Conservation (phyloP, 1,140 invertebrate species). For the Drosophila kohkoa region DNA sequence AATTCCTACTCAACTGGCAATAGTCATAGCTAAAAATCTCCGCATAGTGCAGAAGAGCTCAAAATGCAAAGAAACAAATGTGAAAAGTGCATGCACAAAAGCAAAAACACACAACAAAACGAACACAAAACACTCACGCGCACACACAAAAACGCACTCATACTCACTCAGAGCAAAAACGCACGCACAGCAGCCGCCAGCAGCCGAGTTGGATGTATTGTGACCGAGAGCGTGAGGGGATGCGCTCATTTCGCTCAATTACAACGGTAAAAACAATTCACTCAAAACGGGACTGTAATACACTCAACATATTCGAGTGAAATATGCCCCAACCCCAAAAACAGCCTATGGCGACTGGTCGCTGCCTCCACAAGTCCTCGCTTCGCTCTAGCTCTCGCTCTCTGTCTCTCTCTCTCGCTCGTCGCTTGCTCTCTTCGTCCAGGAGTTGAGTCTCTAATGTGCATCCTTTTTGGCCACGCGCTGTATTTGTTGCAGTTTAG, state of each 20-base stretch:
- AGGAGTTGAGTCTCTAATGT: slow-evolving; percentile 44
- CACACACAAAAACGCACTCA: slow-evolving; percentile 15
- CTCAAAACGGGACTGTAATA: slow-evolving; percentile 38
- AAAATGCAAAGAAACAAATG: slow-evolving; percentile 80
- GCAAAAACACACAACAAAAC: slow-evolving; percentile 48
- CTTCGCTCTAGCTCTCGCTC: slow-evolving; percentile 21
- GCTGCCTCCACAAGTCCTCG: slow-evolving; percentile 47
- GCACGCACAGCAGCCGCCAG: slow-evolving; percentile 41
- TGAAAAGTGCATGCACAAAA: slow-evolving; percentile 70
- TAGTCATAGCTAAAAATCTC: slow-evolving; percentile 79
- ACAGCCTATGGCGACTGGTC: slow-evolving; percentile 37
- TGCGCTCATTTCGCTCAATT: slow-evolving; percentile 37
- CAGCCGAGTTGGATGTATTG: slow-evolving; percentile 10
- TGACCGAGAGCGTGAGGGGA: slow-evolving; percentile 28
- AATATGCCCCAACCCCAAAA: slow-evolving; percentile 57
- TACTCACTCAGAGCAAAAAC: slow-evolving; percentile 8
- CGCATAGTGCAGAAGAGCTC: slow-evolving; percentile 64
- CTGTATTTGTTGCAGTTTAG: slow-evolving; percentile 70
- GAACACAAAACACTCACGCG: slow-evolving; percentile 28
- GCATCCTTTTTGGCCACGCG: slow-evolving; percentile 59
- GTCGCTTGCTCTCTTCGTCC: slow-evolving; percentile 25
- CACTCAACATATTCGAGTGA: slow-evolving; percentile 40
- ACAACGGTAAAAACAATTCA: slow-evolving; percentile 46
- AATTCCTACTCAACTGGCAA: slow-evolving; percentile 61
- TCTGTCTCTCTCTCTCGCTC: slow-evolving; percentile 10